Evolutionary conservation across 2,888 invertebrate species (phyloP).

Genomic region (Catocala nupta): DNA sequence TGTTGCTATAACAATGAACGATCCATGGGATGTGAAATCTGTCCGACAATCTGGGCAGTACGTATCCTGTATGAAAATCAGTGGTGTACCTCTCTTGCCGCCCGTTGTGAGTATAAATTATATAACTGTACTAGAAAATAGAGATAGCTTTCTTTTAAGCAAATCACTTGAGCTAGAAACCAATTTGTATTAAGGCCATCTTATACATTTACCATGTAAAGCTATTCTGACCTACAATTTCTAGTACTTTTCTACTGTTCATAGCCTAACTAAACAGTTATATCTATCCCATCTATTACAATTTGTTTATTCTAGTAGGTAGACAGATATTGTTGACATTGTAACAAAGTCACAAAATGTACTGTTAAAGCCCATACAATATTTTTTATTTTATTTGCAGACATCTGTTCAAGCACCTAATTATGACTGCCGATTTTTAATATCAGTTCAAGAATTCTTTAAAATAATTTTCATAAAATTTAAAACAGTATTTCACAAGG

Average conservation of each 20-base stretch:
- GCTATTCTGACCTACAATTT: too few relatives aligned
- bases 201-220: too few relatives aligned
- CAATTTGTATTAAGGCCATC: too few relatives aligned
- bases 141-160: background rate
- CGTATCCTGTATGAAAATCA: conserved; percentile 91
- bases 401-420: conserved; percentile 37
- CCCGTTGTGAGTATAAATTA: conserved; percentile 89
- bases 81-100: conserved; percentile 91
- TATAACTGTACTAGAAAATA: background rate
- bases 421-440: conserved; percentile 31
- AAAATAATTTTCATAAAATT: conserved; percentile 33
- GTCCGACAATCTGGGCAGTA: conserved; percentile 81
- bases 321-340: too few relatives aligned
- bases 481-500: conserved; percentile 39
- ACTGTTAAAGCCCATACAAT: too few relatives aligned
- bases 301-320: too few relatives aligned
- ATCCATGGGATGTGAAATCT: conserved; percentile 83
- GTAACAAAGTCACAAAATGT: too few relatives aligned
- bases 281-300: too few relatives aligned
- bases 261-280: too few relatives aligned
- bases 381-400: conserved; percentile 35
- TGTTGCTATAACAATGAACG: conserved; percentile 69
- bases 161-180: conserved; percentile 17
- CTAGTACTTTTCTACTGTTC: too few relatives aligned
- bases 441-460: conserved; percentile 29